These are phyloP conservation scores for Boleophthalmus pectinirostris DNA, from an alignment of 2,113 vertebrate genomes.

Conservation along the genomic window DNA sequence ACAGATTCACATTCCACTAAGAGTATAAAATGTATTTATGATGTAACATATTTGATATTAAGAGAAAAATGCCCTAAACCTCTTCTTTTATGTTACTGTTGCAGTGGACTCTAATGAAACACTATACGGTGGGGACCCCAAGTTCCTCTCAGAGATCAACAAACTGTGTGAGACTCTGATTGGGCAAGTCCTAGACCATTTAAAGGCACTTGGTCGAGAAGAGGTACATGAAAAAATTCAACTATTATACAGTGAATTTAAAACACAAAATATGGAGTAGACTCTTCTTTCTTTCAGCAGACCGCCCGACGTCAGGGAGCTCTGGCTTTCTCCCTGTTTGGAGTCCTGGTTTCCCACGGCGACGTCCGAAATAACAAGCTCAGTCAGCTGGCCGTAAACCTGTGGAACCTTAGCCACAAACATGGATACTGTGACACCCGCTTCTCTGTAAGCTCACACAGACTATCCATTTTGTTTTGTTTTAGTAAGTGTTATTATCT, in stretches of 20 bases:
- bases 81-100: neutral
- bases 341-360: constrained; percentile 87
- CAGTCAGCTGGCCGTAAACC: constrained; percentile 90
- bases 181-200: constrained; percentile 91
- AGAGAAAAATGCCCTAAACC: neutral
- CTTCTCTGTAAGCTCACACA: constrained; percentile 79
- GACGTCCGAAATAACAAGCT: constrained; percentile 94
- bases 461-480: no score
- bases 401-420: constrained; percentile 96
- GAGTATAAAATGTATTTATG: no score
- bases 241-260: neutral
- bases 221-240: constrained; percentile 78
- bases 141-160: constrained; percentile 92
- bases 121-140: constrained; percentile 94
- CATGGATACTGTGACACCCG: constrained; percentile 90
- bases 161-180: constrained; percentile 93
- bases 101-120: constrained; percentile 95
- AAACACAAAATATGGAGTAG: neutral
- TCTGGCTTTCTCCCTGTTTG: constrained; percentile 89
- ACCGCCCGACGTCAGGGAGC: constrained; percentile 83
- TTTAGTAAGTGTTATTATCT: no score
- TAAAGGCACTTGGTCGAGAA: constrained; percentile 88
- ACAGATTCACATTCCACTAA: no score
- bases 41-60: no score
- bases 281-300: constrained; percentile 52